Evolutionary conservation across 1,140 invertebrate genomes (phyloP), one percentile per base, ranked within the genome.

Genomic region (Pararge aegeria): DNA sequence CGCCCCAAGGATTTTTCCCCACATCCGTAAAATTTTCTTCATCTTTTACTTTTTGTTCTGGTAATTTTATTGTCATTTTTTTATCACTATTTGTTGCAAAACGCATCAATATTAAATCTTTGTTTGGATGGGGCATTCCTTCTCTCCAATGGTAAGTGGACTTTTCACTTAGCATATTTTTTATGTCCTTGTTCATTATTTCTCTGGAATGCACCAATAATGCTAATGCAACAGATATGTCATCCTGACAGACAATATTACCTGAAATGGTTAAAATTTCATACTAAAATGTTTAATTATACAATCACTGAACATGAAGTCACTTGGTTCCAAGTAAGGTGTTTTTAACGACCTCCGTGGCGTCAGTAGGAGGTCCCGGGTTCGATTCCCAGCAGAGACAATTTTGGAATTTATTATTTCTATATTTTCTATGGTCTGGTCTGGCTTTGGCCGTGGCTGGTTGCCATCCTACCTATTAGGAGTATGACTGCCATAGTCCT

Each of bases 241-340:
- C 91, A 74, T 96, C 95, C 18, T 93, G 74, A 93, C 95, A 97
- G 4, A 96, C 92, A 27, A 96, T 91, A 90, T 96, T 97, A 83
- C 94, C 94, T 95, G 65, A 49, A 79, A 80, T 51, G 66, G 70
- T 46, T 46, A n/a, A n/a, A n/a, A 21, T 19, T 30, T 24, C 6
- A 24, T 20, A n/a, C 1, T 34, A 18, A 40, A 37, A 12, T 37
- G 10, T n/a, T 5, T 37, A 37, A n/a, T 12, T 37, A 37, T 10
- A 5, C 10, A 37, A 37, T 37, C n/a, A n/a, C n/a, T n/a, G n/a
- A n/a, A n/a, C n/a, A n/a, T n/a, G n/a, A n/a, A n/a, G n/a, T n/a
- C n/a, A n/a, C n/a, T n/a, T n/a, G n/a, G n/a, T n/a, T n/a, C n/a
- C n/a, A n/a, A n/a, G n/a, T n/a, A n/a, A n/a, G n/a, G n/a, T n/a